Percentiles rank a stretch among this genome's conserved stretches.
These are phyloP conservation scores for Solenodon paradoxus DNA, from an alignment of 2,113 vertebrate species.

Conservation along the genomic window DNA sequence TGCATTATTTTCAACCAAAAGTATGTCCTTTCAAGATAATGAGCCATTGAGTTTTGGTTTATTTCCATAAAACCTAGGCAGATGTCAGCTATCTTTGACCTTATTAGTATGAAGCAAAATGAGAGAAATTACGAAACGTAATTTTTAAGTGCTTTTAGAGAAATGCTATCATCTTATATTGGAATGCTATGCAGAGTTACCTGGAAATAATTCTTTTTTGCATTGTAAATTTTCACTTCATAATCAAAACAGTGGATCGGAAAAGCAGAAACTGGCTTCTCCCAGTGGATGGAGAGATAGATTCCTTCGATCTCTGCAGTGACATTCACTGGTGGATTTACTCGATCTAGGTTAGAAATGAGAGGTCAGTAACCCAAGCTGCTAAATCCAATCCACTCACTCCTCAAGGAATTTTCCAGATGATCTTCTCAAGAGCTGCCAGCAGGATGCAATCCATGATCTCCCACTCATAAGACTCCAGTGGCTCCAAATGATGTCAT, in stretches of 20 bases:
- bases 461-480: background rate
- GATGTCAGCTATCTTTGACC: background rate
- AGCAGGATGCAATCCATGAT: background rate
- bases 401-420: background rate
- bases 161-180: background rate
- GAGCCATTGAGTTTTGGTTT: background rate
- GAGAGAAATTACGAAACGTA: background rate
- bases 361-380: background rate
- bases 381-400: background rate
- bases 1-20: background rate
- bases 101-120: background rate
- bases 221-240: conserved; percentile 76
- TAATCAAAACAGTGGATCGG: conserved; percentile 76
- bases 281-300: conserved; percentile 73
- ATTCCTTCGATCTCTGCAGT: conserved; percentile 60
- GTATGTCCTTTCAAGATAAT: background rate
- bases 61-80: background rate
- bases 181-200: conserved; percentile 68
- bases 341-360: conserved; percentile 71
- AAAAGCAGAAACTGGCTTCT: conserved; percentile 78
- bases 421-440: background rate
- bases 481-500: background rate
- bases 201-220: conserved; percentile 70
- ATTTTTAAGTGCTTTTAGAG: background rate
- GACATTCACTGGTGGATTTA: conserved; percentile 79